Evolutionary conservation across 2,888 invertebrate genomes (phyloP).

Genomic region (Patella depressa): DNA sequence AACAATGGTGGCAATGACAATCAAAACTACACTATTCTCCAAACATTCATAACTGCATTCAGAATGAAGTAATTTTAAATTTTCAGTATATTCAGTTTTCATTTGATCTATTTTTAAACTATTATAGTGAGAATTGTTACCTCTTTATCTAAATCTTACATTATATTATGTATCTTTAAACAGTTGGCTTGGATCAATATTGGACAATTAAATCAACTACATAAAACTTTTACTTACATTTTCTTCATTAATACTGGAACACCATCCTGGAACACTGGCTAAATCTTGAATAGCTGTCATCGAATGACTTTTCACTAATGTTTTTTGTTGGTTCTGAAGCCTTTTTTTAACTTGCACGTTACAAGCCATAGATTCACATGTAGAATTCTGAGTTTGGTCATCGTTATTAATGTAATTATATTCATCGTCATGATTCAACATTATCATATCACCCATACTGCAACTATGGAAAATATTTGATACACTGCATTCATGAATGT

Average conservation of each 20-base stretch:
- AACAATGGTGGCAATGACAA: too few relatives aligned
- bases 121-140: too few relatives aligned
- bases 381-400: not conserved
- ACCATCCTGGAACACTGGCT: conserved; percentile 20
- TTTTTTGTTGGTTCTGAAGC: not conserved
- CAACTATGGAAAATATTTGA: not conserved
- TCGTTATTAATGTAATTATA: not conserved
- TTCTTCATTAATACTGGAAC: conserved; percentile 13
- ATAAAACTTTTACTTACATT: conserved; percentile 11
- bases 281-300: conserved; percentile 5
- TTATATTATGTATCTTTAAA: too few relatives aligned
- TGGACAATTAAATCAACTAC: too few relatives aligned
- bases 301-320: not conserved
- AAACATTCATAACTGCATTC: too few relatives aligned
- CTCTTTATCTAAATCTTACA: too few relatives aligned
- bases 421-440: not conserved
- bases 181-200: too few relatives aligned
- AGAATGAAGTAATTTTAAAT: too few relatives aligned
- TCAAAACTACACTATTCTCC: too few relatives aligned
- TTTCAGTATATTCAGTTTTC: too few relatives aligned
- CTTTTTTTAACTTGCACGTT: not conserved
- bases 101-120: too few relatives aligned
- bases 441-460: not conserved
- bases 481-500: not conserved
- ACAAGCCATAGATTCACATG: not conserved